Evolutionary conservation across 2,888 invertebrate species (phyloP).

Genomic region (Laothoe populi): DNA sequence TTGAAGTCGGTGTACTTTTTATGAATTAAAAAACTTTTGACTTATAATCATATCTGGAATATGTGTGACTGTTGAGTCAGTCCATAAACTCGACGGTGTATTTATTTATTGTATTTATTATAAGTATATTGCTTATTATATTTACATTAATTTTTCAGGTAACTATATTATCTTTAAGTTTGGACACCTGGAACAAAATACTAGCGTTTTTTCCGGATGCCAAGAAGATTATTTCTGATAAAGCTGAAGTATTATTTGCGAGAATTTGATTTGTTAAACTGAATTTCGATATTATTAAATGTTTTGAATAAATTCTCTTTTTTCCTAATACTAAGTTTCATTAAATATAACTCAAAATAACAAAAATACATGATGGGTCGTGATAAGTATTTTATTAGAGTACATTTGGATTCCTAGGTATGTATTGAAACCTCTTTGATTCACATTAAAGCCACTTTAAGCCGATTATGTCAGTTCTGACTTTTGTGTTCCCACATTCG

Average conservation of each 20-base stretch:
- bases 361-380: neutral
- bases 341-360: too few species aligned
- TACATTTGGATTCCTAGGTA: constrained; percentile 24
- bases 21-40: too few species aligned
- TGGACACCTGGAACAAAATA: constrained; percentile 73
- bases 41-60: too few species aligned
- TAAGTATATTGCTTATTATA: too few species aligned
- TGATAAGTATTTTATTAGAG: neutral
- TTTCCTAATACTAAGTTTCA: too few species aligned
- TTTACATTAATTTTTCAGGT: constrained; percentile 59
- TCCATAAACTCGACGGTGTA: too few species aligned
- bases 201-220: constrained; percentile 71
- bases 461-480: constrained; percentile 55
- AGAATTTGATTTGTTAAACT: constrained; percentile 36
- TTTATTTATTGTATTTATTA: too few species aligned
- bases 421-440: constrained; percentile 44
- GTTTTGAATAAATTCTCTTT: too few species aligned
- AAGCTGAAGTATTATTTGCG: constrained; percentile 66
- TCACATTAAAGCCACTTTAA: constrained; percentile 53
- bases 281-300: neutral
- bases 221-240: constrained; percentile 56
- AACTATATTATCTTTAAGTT: constrained; percentile 61
- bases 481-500: constrained; percentile 44
- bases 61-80: too few species aligned
- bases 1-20: too few species aligned